Conservation (phyloP, 37 sponge, comb jelly and placozoan species). For the Axinella damicornis region DNA sequence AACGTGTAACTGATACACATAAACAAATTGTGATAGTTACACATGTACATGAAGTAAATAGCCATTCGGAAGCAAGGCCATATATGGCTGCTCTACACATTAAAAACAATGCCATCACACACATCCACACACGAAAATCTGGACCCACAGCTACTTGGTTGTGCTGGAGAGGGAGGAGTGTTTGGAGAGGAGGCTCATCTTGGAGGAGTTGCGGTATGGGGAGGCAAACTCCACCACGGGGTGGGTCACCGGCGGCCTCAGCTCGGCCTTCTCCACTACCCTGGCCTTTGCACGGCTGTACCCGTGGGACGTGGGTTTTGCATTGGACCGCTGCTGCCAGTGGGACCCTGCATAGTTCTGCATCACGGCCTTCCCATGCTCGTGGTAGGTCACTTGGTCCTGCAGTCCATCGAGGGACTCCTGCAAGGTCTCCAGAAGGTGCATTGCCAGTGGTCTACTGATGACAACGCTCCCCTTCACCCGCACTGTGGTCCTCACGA, state of each 20-base stretch:
- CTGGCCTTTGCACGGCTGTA: constrained; percentile 22
- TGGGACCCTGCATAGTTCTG: constrained; percentile 65
- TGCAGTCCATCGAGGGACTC: constrained; percentile 69
- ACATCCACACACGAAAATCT: too few relatives aligned
- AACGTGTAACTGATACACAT: too few relatives aligned
- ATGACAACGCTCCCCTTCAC: constrained; percentile 38
- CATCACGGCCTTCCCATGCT: constrained; percentile 67
- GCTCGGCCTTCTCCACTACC: neutral
- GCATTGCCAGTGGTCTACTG: constrained; percentile 40
- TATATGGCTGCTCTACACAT: too few relatives aligned
- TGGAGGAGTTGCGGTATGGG: neutral
- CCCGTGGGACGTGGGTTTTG: constrained; percentile 8
- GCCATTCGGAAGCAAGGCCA: too few relatives aligned
- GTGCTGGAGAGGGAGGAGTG: neutral
- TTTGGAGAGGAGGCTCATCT: neutral
- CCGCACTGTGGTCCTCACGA: constrained; percentile 19
- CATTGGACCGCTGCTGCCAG: constrained; percentile 85
- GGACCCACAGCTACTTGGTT: too few relatives aligned
- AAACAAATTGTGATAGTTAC: too few relatives aligned
- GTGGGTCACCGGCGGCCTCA: neutral
- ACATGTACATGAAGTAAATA: too few relatives aligned
- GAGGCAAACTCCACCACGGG: neutral
- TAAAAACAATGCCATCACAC: too few relatives aligned
- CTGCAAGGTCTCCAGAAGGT: constrained; percentile 67
- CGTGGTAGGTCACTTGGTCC: constrained; percentile 54